Base-by-base conservation (phyloP, 2,797 vertebrate species). In the Tokudaia tokunoshimensis region DNA sequence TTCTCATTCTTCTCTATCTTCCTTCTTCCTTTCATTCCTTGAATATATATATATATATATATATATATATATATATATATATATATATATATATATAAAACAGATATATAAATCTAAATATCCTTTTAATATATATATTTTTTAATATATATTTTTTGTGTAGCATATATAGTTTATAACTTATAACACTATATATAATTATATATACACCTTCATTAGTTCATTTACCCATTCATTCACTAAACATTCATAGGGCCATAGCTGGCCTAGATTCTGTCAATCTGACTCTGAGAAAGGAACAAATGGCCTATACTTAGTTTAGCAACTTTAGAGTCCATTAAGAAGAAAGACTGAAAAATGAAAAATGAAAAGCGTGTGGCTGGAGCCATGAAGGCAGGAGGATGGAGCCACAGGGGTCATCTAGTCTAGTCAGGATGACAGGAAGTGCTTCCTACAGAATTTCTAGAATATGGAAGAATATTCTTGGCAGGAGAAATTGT, bases 401-500 rank as follows among this genome's bases (percentile, higher is more conserved):
- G 29, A 29, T 8, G 17, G 19, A 67, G 6, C 41, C 11, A 3
- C 1, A 9, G 17, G 41, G 37, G 20, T 11, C 41, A 19, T 26
- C 29, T 67, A 14, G 52, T 52, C 81, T 59, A 1, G 13, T 37
- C 19, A 34, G 67, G 31, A 74, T 15, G 11, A 41, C 57, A 61
- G 50, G 37, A 31, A 91, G 31, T 41, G 31, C 55, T 89, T 92
- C 7, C 55, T 44, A 13, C 1, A 79, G 59, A 81, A 52, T 84
- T 26, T 7, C 57, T 84, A 52, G 61, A 70, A 75, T 47, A 81
- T 75, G 14, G 55, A 81, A 94, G 79, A 79, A 50, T 41, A 47
- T 67, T 88, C 14, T 37, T 75, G 86, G 78, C 57, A 94, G 91
- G 67, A 94, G 65, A 85, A 34, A 52, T 55, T 92, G 6, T 78